Base-by-base conservation (phyloP, 2,888 invertebrate genomes). In the Alentia gelatinosa region DNA sequence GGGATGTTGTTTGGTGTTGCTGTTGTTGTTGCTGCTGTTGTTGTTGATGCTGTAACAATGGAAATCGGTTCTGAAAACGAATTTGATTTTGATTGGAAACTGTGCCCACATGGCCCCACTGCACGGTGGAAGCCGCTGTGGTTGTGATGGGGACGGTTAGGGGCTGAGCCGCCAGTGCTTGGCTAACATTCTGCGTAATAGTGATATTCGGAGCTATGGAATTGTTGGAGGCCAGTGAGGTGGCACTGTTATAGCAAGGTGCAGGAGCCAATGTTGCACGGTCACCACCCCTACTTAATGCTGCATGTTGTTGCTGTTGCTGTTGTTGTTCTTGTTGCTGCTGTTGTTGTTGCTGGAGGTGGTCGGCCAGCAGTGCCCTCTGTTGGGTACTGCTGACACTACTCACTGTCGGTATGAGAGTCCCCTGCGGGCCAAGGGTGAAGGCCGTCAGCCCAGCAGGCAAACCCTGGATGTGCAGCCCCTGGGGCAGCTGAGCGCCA, bases 401-500 rank as follows among this genome's bases (percentile, higher is more conserved):
- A n/a, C 84, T 42, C 4, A 84, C 35, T n/a, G 63, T 39, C 0
- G 84, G 84, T 23, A 86, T 84, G n/a, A 90, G 84, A 1, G 90
- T 39, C 37, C 90, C 90, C 63, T 90, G 90, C 1, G 90, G 68
- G 4, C 63, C 50, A 1, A 90, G 26, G n/a, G 90, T 86, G 33
- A 90, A 90, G 56, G 90, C 90, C 3, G 90, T 68, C 1, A 90
- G 84, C 0, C 83, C 63, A 23, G 86, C 40, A 9, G 33, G 42
- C 37, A 56, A 26, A 35, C 90, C 90, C 26, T 39, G 63, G 5
- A 90, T 86, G 1, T 90, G 90, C 12, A 90, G 79, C 1, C 47
- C 47, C 89, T 42, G 86, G 19, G 86, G 35, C 86, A 86, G 47
- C 42, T 26, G 47, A 33, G 30, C 50, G 1, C 4, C 30, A n/a